Evolutionary conservation across 1,140 invertebrate species (phyloP).

Genomic region (Homarus americanus): DNA sequence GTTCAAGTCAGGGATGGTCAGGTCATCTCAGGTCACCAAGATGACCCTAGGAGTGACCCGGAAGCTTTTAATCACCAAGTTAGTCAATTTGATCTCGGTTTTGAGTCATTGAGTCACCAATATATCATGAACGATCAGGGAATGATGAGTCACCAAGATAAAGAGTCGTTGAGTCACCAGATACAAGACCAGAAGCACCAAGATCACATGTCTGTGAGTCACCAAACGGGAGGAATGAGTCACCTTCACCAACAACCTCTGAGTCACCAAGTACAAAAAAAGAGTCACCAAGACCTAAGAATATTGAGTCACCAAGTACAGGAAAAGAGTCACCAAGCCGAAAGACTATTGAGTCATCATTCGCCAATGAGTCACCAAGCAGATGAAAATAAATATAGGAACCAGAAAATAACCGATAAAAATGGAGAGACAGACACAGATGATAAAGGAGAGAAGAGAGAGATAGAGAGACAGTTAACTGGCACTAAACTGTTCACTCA

Average conservation of each 20-base stretch:
- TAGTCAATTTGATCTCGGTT: too few relatives aligned
- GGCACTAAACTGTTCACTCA: too few relatives aligned
- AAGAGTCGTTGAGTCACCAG: background rate
- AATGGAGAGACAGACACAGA: too few relatives aligned
- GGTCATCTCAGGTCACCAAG: constrained; percentile 3
- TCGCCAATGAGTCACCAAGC: background rate
- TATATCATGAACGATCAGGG: too few relatives aligned
- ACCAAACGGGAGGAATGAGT: background rate
- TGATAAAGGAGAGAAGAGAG: too few relatives aligned
- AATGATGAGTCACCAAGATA: too few relatives aligned
- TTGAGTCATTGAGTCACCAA: background rate
- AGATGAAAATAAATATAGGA: background rate
- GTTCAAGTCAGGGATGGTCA: constrained; percentile 47
- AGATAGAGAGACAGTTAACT: too few relatives aligned
- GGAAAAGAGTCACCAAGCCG: background rate
- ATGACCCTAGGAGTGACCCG: background rate
- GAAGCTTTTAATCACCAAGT: background rate
- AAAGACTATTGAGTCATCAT: background rate
- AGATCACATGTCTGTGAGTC: background rate
- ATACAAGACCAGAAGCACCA: background rate
- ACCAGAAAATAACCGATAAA: too few relatives aligned
- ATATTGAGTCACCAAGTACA: background rate
- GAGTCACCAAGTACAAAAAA: background rate
- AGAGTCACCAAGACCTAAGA: background rate
- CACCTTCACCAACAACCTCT: background rate